Evolutionary conservation across 2,888 invertebrate species (phyloP).

Genomic region (Colletes collaris): DNA sequence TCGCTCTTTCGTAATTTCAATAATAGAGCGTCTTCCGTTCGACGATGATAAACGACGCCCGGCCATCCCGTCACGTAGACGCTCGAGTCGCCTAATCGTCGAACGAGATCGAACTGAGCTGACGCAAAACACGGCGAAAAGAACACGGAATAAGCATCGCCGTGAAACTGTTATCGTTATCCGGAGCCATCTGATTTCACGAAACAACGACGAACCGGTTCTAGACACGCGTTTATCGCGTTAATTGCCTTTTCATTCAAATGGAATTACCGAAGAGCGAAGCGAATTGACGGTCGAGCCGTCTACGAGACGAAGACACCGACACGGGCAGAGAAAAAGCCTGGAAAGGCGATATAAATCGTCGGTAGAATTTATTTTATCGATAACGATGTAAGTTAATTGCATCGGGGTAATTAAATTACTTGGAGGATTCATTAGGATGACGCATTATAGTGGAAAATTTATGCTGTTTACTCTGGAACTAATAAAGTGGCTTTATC

Average conservation of each 20-base stretch:
- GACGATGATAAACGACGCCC: constrained; percentile 27
- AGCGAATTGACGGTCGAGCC: not conserved
- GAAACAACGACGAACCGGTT: not conserved
- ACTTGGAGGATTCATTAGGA: constrained; percentile 39
- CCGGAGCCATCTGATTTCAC: constrained; percentile 2
- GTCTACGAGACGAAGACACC: not conserved
- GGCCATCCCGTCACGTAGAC: constrained; percentile 33
- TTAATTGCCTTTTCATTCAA: constrained; percentile 33
- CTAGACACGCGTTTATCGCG: constrained; percentile 24
- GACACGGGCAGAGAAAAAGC: not conserved
- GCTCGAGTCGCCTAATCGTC: constrained; percentile 8
- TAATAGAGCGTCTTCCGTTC: constrained; percentile 1
- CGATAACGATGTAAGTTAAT: constrained; percentile 47
- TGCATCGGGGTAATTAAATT: constrained; percentile 41
- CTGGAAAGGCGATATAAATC: not conserved
- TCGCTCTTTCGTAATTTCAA: constrained; percentile 46
- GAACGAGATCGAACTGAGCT: not conserved
- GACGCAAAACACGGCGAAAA: not conserved
- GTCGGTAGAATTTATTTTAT: constrained; percentile 15
- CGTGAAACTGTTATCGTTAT: constrained; percentile 33
- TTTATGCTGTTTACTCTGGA: constrained; percentile 55
- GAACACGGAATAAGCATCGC: not conserved
- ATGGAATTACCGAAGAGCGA: constrained; percentile 7
- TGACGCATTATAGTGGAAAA: constrained; percentile 56
- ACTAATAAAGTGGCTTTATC: constrained; percentile 58